Percentiles rank a stretch among this genome's conserved stretches.
Conservation (phyloP, 2,797 vertebrate species). For the Spinus pinus region DNA sequence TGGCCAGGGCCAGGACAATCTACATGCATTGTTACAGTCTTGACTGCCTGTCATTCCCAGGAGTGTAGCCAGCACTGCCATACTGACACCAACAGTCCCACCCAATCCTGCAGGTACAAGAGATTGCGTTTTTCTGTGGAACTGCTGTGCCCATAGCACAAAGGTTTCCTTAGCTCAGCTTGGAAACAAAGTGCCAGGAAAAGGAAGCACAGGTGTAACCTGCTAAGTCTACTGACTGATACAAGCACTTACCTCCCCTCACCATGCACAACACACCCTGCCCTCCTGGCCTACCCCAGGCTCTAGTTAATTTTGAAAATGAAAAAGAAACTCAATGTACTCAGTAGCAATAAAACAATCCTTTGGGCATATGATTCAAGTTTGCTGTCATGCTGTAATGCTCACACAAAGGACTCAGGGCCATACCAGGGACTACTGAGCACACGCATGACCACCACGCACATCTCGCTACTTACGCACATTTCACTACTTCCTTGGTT, state of each 20-base stretch:
- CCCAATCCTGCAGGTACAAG: background rate
- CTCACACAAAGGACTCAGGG: background rate
- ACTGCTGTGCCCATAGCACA: background rate
- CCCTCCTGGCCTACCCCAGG: background rate
- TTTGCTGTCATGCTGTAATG: background rate
- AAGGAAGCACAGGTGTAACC: fast-evolving
- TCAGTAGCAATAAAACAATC: background rate
- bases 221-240: background rate
- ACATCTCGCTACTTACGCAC: background rate
- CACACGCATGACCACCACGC: fast-evolving
- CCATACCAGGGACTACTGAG: background rate
- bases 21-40: background rate
- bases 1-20: background rate
- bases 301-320: background rate
- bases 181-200: background rate
- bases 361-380: background rate
- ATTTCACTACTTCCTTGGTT: background rate
- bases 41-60: background rate
- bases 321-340: background rate
- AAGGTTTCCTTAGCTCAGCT: background rate
- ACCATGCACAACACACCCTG: background rate
- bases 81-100: background rate
- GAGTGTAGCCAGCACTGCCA: background rate
- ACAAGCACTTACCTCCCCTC: background rate
- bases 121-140: background rate